Evolutionary conservation across 1,140 invertebrate species (phyloP).

Genomic region (Chironomus tepperi): DNA sequence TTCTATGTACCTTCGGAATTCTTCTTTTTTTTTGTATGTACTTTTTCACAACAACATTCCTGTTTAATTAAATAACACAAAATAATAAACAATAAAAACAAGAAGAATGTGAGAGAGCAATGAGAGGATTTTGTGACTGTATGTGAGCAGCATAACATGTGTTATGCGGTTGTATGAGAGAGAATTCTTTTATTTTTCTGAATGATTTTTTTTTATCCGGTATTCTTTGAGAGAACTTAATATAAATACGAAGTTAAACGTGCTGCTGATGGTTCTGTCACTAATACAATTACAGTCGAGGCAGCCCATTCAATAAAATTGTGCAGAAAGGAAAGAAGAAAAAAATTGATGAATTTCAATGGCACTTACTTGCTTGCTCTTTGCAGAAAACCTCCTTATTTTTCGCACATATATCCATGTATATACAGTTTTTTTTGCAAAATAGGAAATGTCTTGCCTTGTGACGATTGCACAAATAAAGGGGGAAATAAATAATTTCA

Average conservation of each 20-base stretch:
- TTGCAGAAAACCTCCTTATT: background rate
- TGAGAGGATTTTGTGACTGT: background rate
- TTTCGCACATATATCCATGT: too few relatives aligned
- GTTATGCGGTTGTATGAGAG: background rate
- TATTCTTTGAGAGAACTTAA: background rate
- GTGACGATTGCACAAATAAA: too few relatives aligned
- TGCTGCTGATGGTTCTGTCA: background rate
- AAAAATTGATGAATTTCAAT: constrained; percentile 15
- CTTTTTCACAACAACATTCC: background rate
- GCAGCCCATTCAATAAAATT: constrained; percentile 12
- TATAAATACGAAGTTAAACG: background rate
- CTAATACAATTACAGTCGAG: background rate
- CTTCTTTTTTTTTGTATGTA: background rate
- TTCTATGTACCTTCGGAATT: background rate
- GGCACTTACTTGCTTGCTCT: background rate
- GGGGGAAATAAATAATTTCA: background rate
- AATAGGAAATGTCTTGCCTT: background rate
- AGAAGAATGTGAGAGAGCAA: background rate
- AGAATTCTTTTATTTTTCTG: background rate
- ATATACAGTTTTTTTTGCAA: background rate
- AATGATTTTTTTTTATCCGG: too few relatives aligned
- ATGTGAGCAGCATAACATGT: background rate
- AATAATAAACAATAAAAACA: background rate
- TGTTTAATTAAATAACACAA: background rate
- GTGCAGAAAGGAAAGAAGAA: background rate